phyloP scores from a whole-genome alignment of 2,113 vertebrate species.

The Archocentrus centrarchus region DNA sequence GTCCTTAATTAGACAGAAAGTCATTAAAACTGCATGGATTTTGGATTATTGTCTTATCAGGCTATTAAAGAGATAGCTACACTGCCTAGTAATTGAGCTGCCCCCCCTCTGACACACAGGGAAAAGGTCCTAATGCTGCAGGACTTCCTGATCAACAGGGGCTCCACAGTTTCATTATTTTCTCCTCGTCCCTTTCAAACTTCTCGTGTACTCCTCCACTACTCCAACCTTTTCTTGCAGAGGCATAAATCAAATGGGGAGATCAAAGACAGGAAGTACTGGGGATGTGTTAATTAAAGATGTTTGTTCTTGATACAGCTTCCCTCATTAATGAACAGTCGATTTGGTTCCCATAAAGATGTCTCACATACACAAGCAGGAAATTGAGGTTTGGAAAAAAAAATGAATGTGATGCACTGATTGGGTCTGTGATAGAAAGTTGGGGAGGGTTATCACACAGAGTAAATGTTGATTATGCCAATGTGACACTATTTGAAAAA shows the following conservation, averaged over 20 bases:
- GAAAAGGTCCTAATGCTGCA: slow-evolving; percentile 56
- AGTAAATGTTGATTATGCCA: slow-evolving; percentile 51
- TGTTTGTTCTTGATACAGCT: slow-evolving; percentile 81
- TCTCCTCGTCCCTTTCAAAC: slow-evolving; percentile 41
- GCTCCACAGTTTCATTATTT: slow-evolving; percentile 36
- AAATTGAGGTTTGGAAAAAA: slow-evolving; percentile 70
- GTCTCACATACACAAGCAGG: slow-evolving; percentile 59
- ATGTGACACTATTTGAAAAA: slow-evolving; percentile 36
- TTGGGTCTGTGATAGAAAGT: slow-evolving; percentile 61
- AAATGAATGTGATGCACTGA: slow-evolving; percentile 72
- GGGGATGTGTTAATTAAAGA: slow-evolving; percentile 84
- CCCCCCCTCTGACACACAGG: slow-evolving; percentile 42
- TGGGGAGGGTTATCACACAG: slow-evolving; percentile 34
- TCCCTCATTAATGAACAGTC: slow-evolving; percentile 74
- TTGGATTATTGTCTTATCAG: slow-evolving; percentile 81
- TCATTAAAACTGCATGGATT: slow-evolving; percentile 82
- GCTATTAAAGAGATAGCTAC: slow-evolving; percentile 74
- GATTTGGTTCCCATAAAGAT: slow-evolving; percentile 80
- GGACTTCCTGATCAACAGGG: slow-evolving; percentile 35
- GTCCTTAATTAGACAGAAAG: slow-evolving; percentile 79
- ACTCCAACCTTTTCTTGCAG: slow-evolving; percentile 44
- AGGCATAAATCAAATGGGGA: slow-evolving; percentile 65
- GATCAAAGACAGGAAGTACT: slow-evolving; percentile 78
- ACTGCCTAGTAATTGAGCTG: slow-evolving; percentile 78
- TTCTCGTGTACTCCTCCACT: slow-evolving; percentile 22